A percentile compares a stretch with the other conserved stretches of the same genome.
Conservation (phyloP, 2,888 invertebrate species). For the Caenorhabditis uteleia region DNA sequence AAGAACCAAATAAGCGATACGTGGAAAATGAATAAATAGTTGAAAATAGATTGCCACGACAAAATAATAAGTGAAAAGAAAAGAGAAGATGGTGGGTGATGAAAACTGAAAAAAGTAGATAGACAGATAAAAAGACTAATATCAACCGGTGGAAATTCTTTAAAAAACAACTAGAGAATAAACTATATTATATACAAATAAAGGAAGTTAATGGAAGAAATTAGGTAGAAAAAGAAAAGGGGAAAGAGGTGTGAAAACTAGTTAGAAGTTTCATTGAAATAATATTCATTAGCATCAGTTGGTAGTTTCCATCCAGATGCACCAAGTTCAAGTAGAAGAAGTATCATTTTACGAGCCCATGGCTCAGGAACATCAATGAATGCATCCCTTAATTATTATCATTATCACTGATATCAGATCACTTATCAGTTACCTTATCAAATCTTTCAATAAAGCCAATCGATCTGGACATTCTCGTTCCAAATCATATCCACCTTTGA, state of each 20-base stretch:
- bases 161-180: conserved; percentile 7
- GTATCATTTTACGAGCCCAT: conserved; percentile 69
- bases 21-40: no score
- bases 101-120: no score
- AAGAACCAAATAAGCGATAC: no score
- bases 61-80: no score
- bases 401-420: no score
- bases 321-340: conserved; percentile 65
- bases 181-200: conserved; percentile 2
- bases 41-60: no score
- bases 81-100: no score
- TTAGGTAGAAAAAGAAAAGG: conserved; percentile 1
- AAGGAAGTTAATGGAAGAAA: no score
- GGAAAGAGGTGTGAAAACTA: conserved; percentile 22
- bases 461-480: conserved; percentile 67
- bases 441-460: conserved; percentile 61
- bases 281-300: conserved; percentile 68
- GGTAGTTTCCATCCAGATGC: conserved; percentile 68
- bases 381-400: conserved; percentile 52
- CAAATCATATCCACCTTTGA: conserved; percentile 66
- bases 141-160: conserved; percentile 1
- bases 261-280: conserved; percentile 58
- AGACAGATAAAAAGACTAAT: no score
- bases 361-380: conserved; percentile 66
- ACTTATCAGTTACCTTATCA: conserved; percentile 40